phyloP scores from a whole-genome alignment of 2,888 invertebrate species.

The Trachelus troglodyta region DNA sequence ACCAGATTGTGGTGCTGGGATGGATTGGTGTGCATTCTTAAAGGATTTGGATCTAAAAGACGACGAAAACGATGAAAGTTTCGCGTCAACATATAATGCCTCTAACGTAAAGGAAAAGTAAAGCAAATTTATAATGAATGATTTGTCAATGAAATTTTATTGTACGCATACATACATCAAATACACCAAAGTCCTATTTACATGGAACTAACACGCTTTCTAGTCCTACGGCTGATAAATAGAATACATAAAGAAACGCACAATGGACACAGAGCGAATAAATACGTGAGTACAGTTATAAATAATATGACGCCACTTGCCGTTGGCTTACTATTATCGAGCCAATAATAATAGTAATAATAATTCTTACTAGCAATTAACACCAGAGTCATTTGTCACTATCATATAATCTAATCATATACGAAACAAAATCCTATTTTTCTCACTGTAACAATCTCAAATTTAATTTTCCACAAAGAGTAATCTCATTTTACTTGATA shows the following conservation, averaged over 20 bases:
- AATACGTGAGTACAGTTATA: slow-evolving; percentile 6
- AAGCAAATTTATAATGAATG: neutral
- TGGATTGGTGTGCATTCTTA: slow-evolving; percentile 69
- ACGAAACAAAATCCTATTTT: neutral
- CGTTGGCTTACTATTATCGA: neutral
- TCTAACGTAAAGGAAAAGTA: neutral
- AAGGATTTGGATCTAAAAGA: slow-evolving; percentile 66
- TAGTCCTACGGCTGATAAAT: slow-evolving; percentile 3
- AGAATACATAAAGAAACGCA: slow-evolving; percentile 8
- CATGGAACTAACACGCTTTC: slow-evolving; percentile 26
- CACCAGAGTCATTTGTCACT: neutral
- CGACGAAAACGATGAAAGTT: slow-evolving; percentile 27
- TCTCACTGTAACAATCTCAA: neutral
- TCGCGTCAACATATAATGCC: neutral
- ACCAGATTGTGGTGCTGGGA: slow-evolving; percentile 62
- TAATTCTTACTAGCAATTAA: neutral
- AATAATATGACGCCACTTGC: neutral
- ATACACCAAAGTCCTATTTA: slow-evolving; percentile 30
- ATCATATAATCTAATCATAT: neutral
- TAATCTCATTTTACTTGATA: neutral
- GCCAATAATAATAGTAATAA: neutral
- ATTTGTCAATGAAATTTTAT: slow-evolving; percentile 2
- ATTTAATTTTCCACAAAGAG: neutral
- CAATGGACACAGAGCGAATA: slow-evolving; percentile 16
- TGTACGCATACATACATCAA: slow-evolving; percentile 9